Evolutionary conservation across 1,140 invertebrate genomes (phyloP), one percentile per base, ranked within the genome.

Genomic region (Conus ventricosus): DNA sequence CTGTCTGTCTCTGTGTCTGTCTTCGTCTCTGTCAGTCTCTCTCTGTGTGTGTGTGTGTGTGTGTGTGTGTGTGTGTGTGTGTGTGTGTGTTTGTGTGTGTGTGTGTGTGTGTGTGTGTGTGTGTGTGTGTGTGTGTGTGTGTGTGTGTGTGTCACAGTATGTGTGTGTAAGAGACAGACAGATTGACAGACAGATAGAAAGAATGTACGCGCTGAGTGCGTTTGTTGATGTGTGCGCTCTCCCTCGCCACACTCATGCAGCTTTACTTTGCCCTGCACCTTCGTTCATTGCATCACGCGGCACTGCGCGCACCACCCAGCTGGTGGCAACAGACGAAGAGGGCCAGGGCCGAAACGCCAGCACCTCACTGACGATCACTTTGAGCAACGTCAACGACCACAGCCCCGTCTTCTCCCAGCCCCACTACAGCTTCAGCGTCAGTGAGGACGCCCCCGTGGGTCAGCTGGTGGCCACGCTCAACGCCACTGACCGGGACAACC

Each of bases 311-410:
- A 15, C 67, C 7, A n/a, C 39, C 10, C 25, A 82, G 87, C 25
- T 88, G 80, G 25, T 83, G 20, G 81, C 85, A 1, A 87, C 75
- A 11, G 85, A 87, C 75, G 53, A 87, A 15, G 63, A 75, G 75
- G 88, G 88, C 23, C 76, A 78, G 15, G 71, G 57, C n/a, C 96
- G 94, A 91, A 96, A 96, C 53, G 92, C 92, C 76, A 91, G 91
- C 71, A 67, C 92, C 82, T 51, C 88, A 6, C 92, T 94, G 2
- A 89, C 82, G 51, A 90, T 95, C 25, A 91, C 75, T 23, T 91
- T 95, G 13, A 91, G 91, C 97, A 98, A 99, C 94, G 96, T 99
- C 23, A 99, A 99, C 94, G 99, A 99, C 95, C 98, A 98, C 95
- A 96, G 97, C 91, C 98, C 98, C 4, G 96, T 97, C 84, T 99